These are phyloP conservation scores for Macrobrachium nipponense DNA, from an alignment of 1,140 invertebrate genomes.

Conservation along the genomic window DNA sequence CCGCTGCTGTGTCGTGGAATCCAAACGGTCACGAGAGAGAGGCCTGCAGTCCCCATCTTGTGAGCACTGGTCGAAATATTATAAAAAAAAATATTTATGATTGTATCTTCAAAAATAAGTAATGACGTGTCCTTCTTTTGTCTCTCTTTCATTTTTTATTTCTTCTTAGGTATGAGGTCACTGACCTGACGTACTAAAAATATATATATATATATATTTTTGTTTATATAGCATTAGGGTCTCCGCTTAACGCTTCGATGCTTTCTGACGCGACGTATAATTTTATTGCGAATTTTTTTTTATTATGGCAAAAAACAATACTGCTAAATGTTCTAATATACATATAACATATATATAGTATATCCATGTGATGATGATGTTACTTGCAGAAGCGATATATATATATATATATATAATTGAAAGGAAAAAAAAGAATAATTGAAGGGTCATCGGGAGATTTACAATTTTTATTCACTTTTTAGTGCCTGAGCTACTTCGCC, in stretches of 20 bases:
- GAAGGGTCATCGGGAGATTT: too few species aligned
- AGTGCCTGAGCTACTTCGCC: slow-evolving; percentile 55
- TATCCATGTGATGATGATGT: neutral
- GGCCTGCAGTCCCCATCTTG: slow-evolving; percentile 1
- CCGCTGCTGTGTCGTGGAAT: too few species aligned
- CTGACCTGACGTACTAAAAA: neutral
- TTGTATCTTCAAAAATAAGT: too few species aligned
- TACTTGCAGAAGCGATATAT: too few species aligned
- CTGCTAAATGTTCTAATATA: slow-evolving; percentile 16
- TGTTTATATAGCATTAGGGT: slow-evolving; percentile 39
- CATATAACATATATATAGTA: slow-evolving; percentile 2
- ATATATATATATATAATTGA: too few species aligned
- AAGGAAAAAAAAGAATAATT: too few species aligned
- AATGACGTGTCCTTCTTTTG: too few species aligned
- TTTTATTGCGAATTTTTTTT: slow-evolving; percentile 28
- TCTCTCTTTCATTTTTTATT: neutral
- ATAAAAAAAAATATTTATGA: too few species aligned
- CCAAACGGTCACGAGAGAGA: too few species aligned
- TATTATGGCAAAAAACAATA: slow-evolving; percentile 12
- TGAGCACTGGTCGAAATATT: neutral
- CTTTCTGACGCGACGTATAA: slow-evolving; percentile 46
- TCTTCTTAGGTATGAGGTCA: neutral
- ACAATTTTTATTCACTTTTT: neutral
- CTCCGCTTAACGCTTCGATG: slow-evolving; percentile 55
- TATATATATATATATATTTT: neutral